Percentiles rank a stretch among this genome's conserved stretches.
phyloP scores from a whole-genome alignment of 2,113 vertebrate genomes.

The Anolis sagrei region DNA sequence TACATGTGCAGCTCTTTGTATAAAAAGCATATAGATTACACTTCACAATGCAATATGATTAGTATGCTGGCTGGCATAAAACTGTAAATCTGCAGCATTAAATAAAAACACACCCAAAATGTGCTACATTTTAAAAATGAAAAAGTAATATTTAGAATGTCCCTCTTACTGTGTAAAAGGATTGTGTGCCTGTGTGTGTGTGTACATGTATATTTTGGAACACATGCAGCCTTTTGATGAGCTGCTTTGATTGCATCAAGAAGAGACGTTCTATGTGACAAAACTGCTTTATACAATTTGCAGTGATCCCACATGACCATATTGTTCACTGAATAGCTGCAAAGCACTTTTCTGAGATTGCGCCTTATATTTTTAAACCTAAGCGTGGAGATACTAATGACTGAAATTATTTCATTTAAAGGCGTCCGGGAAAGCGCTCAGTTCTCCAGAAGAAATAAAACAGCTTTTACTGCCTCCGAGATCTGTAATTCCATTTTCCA shows the following conservation, averaged over 20 bases:
- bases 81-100: conserved; percentile 33
- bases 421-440: conserved; percentile 43
- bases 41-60: conserved; percentile 9
- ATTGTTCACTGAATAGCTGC: background rate
- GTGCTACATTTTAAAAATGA: conserved; percentile 27
- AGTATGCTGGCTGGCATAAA: background rate
- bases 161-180: background rate
- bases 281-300: too few relatives aligned
- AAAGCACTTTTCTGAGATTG: conserved; percentile 17
- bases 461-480: too few relatives aligned
- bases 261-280: too few relatives aligned
- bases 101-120: background rate
- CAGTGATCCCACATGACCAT: too few relatives aligned
- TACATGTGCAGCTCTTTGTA: background rate
- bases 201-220: too few relatives aligned
- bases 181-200: too few relatives aligned
- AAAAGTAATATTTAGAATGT: conserved; percentile 24
- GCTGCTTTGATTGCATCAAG: too few relatives aligned
- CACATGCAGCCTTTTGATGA: too few relatives aligned
- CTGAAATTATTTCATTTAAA: conserved; percentile 57
- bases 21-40: background rate
- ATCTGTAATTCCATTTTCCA: conserved; percentile 34
- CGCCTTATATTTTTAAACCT: conserved; percentile 33
- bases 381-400: conserved; percentile 42
- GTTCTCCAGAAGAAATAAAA: conserved; percentile 21